Base-by-base conservation (phyloP, 2,888 invertebrate species). In the Ditula angustiorana region DNA sequence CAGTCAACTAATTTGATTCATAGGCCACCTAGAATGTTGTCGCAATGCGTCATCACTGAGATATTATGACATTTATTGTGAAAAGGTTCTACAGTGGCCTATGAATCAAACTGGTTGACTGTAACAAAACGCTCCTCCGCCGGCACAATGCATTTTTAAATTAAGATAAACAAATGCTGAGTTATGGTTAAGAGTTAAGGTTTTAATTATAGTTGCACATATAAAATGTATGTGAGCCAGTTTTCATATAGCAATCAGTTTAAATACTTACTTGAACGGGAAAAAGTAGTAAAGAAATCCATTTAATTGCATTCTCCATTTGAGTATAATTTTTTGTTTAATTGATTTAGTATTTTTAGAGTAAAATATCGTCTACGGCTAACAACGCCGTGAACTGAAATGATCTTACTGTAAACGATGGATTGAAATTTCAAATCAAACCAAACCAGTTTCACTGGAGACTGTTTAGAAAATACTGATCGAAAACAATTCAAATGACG, bases 381-480 rank as follows among this genome's bases (percentile, higher is more conserved):
- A 5, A n/a, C 28, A 30, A 30, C 28, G 19, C 19, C 30, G 16
- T 28, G 2, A 4, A 19, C 16, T 28, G 49, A 19, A 49, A 10
- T 49, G 16, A 49, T 10, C 13, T 8, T 16, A 8, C 13, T 19
- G 19, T 41, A 19, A n/a, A n/a, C 4, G 23, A 23, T 1, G 23
- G 5, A 23, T 16, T n/a, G 23, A 23, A n/a, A 46, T 16, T 16
- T 13, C 5, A 5, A 30, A 30, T 50, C 30, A 56, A 23, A 23
- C 47, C 55, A 46, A 35, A n/a, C 28, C n/a, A 10, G 8, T 21
- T 11, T 0, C 0, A 24, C 19, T 19, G 41, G 30, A 21, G 28
- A 62, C 56, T 62, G 62, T 62, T 62, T 62, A 30, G 41, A 5
- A 62, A 56, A 62, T 41, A 62, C 8, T 30, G 8, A 30, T 30